Conservation (phyloP, 2,797 vertebrate genomes). For the Okamejei kenojei region DNA sequence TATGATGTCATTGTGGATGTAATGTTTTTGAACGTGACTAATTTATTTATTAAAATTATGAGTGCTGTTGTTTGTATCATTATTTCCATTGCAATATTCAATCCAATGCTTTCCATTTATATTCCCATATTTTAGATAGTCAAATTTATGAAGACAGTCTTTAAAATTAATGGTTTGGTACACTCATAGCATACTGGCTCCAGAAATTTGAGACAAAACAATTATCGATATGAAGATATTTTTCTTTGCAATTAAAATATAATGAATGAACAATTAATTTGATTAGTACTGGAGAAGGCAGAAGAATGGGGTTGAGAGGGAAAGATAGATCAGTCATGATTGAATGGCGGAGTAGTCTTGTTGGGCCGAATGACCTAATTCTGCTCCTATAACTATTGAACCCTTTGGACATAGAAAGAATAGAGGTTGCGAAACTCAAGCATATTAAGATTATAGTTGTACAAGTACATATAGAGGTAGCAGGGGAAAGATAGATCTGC, state of each 20-base stretch:
- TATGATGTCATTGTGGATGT: too few relatives aligned
- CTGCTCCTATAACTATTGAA: not conserved
- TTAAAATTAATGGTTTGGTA: not conserved
- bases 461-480: not conserved
- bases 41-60: too few relatives aligned
- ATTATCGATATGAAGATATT: not conserved
- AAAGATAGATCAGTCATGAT: too few relatives aligned
- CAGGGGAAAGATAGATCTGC: not conserved
- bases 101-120: too few relatives aligned
- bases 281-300: too few relatives aligned
- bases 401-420: not conserved
- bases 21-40: too few relatives aligned
- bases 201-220: not conserved
- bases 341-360: too few relatives aligned
- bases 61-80: too few relatives aligned
- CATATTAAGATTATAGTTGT: not conserved
- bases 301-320: too few relatives aligned
- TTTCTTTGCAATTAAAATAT: conserved; percentile 3
- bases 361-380: too few relatives aligned
- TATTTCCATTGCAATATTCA: too few relatives aligned
- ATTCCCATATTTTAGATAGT: too few relatives aligned
- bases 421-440: not conserved
- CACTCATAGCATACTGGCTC: not conserved
- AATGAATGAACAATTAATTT: not conserved
- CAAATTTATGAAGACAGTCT: not conserved